Evolutionary conservation across 2,888 invertebrate species (phyloP).

Genomic region (Melanostoma scalare): DNA sequence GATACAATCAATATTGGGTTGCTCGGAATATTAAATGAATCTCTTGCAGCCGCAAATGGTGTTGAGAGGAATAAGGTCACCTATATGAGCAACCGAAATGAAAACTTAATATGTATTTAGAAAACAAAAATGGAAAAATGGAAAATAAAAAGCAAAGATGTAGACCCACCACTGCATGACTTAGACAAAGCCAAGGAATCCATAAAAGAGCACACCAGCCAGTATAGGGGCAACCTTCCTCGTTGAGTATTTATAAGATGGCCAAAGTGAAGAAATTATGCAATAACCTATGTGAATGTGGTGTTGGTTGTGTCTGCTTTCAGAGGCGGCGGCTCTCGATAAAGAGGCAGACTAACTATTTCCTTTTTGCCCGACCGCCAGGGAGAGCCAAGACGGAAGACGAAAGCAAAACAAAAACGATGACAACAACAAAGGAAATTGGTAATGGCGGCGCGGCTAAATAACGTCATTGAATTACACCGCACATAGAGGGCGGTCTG

Average conservation of each 20-base stretch:
- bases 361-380: slow-evolving; percentile 55
- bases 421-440: slow-evolving; percentile 66
- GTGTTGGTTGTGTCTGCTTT: slow-evolving; percentile 57
- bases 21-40: neutral
- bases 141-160: neutral
- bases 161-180: slow-evolving; percentile 1
- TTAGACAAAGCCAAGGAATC: slow-evolving; percentile 57
- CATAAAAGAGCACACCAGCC: slow-evolving; percentile 49
- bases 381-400: neutral
- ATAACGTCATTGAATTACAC: slow-evolving; percentile 72
- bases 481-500: slow-evolving; percentile 43
- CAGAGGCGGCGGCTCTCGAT: slow-evolving; percentile 56
- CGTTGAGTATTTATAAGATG: slow-evolving; percentile 16
- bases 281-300: slow-evolving; percentile 62
- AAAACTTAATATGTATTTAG: neutral
- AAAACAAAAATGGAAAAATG: too few species aligned
- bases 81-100: slow-evolving; percentile 7
- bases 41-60: slow-evolving; percentile 36
- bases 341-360: slow-evolving; percentile 34
- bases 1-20: slow-evolving; percentile 16
- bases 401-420: neutral
- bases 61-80: slow-evolving; percentile 64
- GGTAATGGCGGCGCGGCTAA: slow-evolving; percentile 58
- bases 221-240: slow-evolving; percentile 17
- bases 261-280: slow-evolving; percentile 54